Conservation (phyloP, 2,113 vertebrate genomes). For the Panthera leo region DNA sequence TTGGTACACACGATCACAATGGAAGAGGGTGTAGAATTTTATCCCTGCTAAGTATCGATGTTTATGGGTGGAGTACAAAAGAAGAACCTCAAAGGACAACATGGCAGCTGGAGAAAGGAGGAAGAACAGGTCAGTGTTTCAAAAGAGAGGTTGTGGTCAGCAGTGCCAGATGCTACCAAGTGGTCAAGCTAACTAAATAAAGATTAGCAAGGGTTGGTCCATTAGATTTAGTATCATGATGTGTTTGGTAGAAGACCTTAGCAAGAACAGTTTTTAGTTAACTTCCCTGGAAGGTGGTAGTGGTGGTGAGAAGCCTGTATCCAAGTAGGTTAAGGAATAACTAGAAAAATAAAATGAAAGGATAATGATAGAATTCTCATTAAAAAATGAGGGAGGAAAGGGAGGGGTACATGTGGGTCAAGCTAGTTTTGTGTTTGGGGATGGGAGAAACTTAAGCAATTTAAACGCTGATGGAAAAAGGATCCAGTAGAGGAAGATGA, state of each 20-base stretch:
- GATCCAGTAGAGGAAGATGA: neutral
- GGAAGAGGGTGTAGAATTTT: neutral
- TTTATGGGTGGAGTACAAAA: neutral
- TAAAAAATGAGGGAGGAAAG: neutral
- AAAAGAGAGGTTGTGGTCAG: neutral
- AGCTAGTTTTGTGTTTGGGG: neutral
- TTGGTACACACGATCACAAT: neutral
- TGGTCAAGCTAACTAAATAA: neutral
- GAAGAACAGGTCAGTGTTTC: neutral
- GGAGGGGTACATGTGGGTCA: neutral
- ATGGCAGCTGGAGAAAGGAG: neutral
- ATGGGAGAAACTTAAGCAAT: neutral
- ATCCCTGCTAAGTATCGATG: neutral
- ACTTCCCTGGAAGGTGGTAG: neutral
- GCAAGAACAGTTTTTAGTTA: constrained; percentile 9
- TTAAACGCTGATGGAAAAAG: neutral
- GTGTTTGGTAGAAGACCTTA: neutral
- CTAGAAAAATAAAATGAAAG: neutral
- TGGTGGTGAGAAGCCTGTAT: neutral
- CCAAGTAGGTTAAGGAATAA: constrained; percentile 4
- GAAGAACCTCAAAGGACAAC: neutral
- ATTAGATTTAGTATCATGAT: neutral
- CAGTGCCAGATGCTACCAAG: neutral
- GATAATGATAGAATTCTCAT: neutral
- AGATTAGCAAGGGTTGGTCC: neutral